These are phyloP conservation scores for Cathartes aura DNA, from an alignment of 2,113 vertebrate genomes.

Conservation along the genomic window DNA sequence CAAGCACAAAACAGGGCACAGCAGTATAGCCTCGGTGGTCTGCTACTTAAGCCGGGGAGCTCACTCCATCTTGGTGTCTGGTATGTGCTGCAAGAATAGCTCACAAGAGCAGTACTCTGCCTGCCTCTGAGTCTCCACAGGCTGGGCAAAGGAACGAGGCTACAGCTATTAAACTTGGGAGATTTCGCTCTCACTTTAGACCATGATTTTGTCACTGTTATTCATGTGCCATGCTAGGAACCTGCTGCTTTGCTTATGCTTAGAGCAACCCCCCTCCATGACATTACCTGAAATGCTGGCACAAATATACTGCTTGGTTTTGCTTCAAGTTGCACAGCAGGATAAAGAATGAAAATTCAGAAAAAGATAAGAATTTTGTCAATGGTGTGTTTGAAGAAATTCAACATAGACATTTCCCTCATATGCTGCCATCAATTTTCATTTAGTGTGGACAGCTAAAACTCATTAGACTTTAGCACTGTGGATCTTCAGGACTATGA, in stretches of 20 bases:
- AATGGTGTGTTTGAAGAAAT: not conserved
- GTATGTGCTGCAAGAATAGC: not conserved
- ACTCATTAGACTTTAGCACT: not conserved
- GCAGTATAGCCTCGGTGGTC: not conserved
- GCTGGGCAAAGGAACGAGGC: not conserved
- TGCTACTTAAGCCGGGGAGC: not conserved
- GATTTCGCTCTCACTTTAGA: not conserved
- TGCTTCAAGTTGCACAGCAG: not conserved
- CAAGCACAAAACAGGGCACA: not conserved
- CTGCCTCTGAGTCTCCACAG: not conserved
- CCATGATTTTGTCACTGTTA: not conserved
- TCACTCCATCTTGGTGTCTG: not conserved
- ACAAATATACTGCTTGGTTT: not conserved
- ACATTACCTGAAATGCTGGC: not conserved
- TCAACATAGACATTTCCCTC: not conserved
- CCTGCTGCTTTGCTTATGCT: not conserved
- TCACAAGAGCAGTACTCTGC: not conserved
- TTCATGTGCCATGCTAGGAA: not conserved
- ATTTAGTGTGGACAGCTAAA: not conserved
- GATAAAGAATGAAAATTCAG: not conserved
- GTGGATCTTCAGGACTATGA: not conserved
- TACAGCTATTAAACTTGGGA: not conserved
- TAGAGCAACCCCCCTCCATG: not conserved
- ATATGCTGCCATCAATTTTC: not conserved
- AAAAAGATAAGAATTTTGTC: not conserved